phyloP scores from a whole-genome alignment of 2,888 invertebrate genomes.

The Eristalis arbustorum region DNA sequence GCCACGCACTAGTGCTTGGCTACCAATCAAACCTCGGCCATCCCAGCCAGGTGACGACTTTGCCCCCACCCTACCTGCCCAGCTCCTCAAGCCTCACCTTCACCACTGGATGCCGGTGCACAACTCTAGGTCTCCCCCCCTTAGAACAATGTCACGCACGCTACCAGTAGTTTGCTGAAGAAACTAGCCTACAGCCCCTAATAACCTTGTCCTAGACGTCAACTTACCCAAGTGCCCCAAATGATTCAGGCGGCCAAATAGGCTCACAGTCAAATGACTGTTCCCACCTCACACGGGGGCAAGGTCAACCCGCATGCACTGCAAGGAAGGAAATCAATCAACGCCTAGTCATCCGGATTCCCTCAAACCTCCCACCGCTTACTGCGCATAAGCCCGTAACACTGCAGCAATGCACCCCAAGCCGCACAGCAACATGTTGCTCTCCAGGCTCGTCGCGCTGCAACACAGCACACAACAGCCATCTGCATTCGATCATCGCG shows the following conservation, averaged over 20 bases:
- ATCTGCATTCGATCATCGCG: constrained; percentile 40
- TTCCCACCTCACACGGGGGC: not conserved
- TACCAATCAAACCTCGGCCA: no score
- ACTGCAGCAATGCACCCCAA: not conserved
- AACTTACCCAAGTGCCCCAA: no score
- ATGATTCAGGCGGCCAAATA: not conserved
- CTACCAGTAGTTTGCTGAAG: no score
- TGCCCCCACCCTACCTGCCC: no score
- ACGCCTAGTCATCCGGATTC: not conserved
- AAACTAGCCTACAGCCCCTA: no score
- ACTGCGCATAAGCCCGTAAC: not conserved
- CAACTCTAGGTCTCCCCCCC: no score
- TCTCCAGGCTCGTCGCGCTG: not conserved
- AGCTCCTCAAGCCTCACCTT: no score
- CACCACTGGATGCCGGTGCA: no score
- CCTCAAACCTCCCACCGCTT: not conserved
- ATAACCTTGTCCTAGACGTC: no score
- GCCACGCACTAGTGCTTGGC: no score
- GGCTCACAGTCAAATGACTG: not conserved
- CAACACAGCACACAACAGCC: not conserved
- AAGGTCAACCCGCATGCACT: not conserved
- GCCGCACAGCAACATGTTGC: not conserved
- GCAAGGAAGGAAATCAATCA: not conserved
- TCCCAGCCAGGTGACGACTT: no score
- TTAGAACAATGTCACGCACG: no score